These are phyloP conservation scores for Sturnira hondurensis DNA, from an alignment of 2,113 vertebrate species.

Conservation along the genomic window DNA sequence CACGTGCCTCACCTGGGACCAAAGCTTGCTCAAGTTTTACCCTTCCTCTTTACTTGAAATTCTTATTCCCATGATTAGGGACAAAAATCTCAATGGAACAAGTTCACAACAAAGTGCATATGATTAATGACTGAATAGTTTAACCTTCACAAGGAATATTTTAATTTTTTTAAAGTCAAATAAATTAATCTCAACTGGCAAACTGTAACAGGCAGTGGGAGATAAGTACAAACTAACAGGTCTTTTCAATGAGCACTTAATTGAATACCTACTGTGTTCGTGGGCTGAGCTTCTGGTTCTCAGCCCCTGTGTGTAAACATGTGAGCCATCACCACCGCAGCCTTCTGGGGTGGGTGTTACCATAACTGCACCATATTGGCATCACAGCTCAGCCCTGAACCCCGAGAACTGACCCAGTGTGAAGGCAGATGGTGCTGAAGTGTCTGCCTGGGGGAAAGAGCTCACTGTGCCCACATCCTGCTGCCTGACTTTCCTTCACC, in stretches of 20 bases:
- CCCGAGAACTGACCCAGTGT: not conserved
- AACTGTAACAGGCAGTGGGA: not conserved
- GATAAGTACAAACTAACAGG: not conserved
- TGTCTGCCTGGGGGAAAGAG: not conserved
- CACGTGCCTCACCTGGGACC: not conserved
- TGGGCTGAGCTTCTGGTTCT: not conserved
- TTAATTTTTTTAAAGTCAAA: not conserved
- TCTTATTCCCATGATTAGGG: not conserved
- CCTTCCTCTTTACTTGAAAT: not conserved
- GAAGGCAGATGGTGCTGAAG: not conserved
- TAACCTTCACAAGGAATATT: not conserved
- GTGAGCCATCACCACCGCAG: not conserved
- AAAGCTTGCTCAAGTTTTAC: not conserved
- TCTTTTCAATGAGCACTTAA: not conserved
- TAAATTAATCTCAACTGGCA: not conserved
- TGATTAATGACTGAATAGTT: not conserved
- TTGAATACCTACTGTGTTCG: not conserved
- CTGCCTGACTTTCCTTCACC: not conserved
- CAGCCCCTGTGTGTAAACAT: not conserved
- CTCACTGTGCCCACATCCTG: not conserved
- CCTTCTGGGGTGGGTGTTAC: not conserved
- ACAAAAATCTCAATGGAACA: not conserved
- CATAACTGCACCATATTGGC: not conserved
- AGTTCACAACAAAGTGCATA: not conserved
- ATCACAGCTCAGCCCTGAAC: not conserved